Evolutionary conservation across 2,797 vertebrate species (phyloP), one percentile per base, ranked within the genome.

Genomic region (Danio jaintianensis): DNA sequence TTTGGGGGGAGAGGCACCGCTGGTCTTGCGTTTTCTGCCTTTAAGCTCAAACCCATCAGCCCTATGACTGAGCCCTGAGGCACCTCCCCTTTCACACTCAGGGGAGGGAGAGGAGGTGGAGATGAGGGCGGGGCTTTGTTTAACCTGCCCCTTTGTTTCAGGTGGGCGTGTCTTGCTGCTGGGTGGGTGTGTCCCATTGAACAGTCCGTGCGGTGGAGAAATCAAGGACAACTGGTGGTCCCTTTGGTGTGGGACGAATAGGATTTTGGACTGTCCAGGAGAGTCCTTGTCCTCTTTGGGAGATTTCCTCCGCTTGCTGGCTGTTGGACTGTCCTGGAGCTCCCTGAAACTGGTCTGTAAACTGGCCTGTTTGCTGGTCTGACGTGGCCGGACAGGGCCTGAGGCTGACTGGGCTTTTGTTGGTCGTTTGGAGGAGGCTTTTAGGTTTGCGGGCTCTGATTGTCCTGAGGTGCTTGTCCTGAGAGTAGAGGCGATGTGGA

Each of bases 1-100:
- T 52, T 85, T 75, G n/a, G 78, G 29, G 0, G 72, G 16, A 2
- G 86, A 83, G 59, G 82, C 84, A 18, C 69, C 91, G 72, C 89
- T 91, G 79, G 91, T 92, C 90, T 95, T 95, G 77, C 93, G 92
- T 81, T 95, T 95, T 88, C 94, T 95, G 64, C 89, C 91, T 71
- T 91, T 92, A 2, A 91, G 90, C 67, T 94, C 88, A 38, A 89
- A 92, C 55, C 58, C 84, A n/a, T 87, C 79, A 29, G 69, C 75
- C 86, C 89, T 93, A 73, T 87, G 83, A 79, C 88, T 89, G n/a
- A 84, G 71, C 38, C 71, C 87, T 45, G 74, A 68, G 36, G 82
- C 4, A 58, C 71, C 85, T 36, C 55, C 80, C 71, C 83, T 85
- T 62, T 80, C 45, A 58, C 87, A 86, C 81, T 86, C 85, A 42